phyloP scores from a whole-genome alignment of 2,113 vertebrate genomes.

The Desmodus rotundus region DNA sequence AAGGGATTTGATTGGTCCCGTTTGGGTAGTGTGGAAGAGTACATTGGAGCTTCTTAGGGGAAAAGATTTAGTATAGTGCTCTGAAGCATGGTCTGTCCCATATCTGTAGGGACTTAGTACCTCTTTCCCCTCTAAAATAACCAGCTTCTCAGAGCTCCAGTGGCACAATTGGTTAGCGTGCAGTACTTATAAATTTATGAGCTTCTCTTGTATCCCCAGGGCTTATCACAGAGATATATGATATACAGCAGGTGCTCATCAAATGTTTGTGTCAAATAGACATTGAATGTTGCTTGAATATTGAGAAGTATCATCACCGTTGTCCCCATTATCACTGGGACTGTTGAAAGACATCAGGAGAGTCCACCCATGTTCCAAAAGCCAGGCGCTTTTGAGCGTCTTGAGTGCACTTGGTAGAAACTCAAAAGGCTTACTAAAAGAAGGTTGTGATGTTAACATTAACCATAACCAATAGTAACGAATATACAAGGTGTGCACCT shows the following conservation, averaged over 20 bases:
- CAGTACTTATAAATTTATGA: background rate
- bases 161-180: too few relatives aligned
- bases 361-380: background rate
- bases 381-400: background rate
- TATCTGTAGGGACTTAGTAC: background rate
- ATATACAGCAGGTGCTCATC: background rate
- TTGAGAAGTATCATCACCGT: background rate
- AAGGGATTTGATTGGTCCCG: background rate
- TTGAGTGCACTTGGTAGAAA: background rate
- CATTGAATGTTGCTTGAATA: background rate
- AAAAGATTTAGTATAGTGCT: background rate
- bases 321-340: background rate
- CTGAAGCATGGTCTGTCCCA: background rate
- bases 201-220: background rate
- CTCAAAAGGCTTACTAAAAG: background rate
- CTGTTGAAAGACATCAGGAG: background rate
- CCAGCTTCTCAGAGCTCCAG: background rate
- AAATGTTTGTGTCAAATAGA: slow-evolving; percentile 3
- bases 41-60: background rate
- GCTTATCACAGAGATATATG: background rate
- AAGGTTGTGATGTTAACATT: background rate
- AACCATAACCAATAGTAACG: background rate
- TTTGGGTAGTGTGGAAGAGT: background rate
- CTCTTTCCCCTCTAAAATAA: background rate
- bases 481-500: background rate